A percentile compares a stretch with the other conserved stretches of the same genome.
These are phyloP conservation scores for sheep (Ovis aries) DNA, from an alignment of 2,113 vertebrate species.

Conservation along the genomic window DNA sequence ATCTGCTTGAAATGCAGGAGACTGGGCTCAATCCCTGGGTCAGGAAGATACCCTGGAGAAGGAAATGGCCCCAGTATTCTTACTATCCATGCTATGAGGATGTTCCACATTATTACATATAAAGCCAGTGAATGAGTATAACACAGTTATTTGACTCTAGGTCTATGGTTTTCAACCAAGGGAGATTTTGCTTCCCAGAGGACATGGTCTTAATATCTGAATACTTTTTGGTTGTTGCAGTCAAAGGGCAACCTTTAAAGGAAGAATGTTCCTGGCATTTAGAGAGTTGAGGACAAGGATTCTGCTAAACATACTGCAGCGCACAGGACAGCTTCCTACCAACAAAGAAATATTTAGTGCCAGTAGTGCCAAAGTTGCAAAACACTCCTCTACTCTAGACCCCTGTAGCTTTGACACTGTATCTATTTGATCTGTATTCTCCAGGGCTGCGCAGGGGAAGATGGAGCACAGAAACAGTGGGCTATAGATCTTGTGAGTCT, in stretches of 20 bases:
- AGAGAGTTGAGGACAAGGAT: background rate
- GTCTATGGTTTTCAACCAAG: background rate
- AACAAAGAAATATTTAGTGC: background rate
- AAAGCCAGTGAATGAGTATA: background rate
- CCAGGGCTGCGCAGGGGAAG: background rate
- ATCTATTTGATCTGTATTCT: background rate
- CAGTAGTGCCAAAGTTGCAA: background rate
- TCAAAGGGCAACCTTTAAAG: background rate
- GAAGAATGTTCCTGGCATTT: background rate
- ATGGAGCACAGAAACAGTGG: accelerated
- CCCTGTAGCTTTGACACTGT: background rate
- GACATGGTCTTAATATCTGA: background rate
- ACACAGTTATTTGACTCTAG: background rate
- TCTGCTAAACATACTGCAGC: background rate
- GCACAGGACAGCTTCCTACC: background rate
- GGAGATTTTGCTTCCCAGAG: background rate
- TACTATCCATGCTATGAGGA: background rate
- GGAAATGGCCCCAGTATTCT: background rate
- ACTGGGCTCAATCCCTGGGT: background rate
- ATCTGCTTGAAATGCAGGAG: background rate
- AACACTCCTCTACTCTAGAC: background rate
- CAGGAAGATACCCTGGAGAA: background rate
- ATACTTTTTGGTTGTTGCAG: background rate
- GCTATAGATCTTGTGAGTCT: background rate
- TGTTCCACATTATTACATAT: background rate